A percentile compares a stretch with the other conserved stretches of the same genome.
These are phyloP conservation scores for Decapterus maruadsi DNA, from an alignment of 2,797 vertebrate species.

Conservation along the genomic window DNA sequence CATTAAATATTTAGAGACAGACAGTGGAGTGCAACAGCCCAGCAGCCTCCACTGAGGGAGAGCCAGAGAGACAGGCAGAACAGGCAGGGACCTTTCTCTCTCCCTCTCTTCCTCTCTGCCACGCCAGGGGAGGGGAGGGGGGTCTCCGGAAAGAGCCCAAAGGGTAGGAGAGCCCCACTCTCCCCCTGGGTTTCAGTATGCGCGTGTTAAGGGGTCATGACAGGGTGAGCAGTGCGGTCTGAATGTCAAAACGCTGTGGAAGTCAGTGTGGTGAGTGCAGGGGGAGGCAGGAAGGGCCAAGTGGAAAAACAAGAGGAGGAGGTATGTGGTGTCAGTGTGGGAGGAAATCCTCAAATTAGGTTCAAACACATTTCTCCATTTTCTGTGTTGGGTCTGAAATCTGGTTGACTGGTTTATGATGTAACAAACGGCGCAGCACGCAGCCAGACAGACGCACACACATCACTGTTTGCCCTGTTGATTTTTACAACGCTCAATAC, in stretches of 20 bases:
- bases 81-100: not conserved
- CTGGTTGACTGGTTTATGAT: conserved; percentile 45
- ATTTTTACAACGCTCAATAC: conserved; percentile 28
- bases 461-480: conserved; percentile 20
- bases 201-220: conserved; percentile 53
- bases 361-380: conserved; percentile 45
- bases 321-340: conserved; percentile 58
- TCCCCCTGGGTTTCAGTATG: conserved; percentile 37
- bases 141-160: conserved; percentile 48
- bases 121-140: conserved; percentile 40
- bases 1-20: conserved; percentile 86
- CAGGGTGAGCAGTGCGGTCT: conserved; percentile 43
- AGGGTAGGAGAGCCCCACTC: conserved; percentile 51
- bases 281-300: conserved; percentile 43
- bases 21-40: conserved; percentile 77
- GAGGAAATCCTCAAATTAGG: conserved; percentile 62
- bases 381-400: conserved; percentile 35
- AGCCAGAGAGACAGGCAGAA: conserved; percentile 1
- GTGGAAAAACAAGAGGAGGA: conserved; percentile 34
- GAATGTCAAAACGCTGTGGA: conserved; percentile 62
- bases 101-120: conserved; percentile 21
- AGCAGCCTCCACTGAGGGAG: conserved; percentile 62
- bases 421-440: conserved; percentile 20
- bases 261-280: conserved; percentile 32
- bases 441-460: conserved; percentile 15